Evolutionary conservation across 2,113 vertebrate species (phyloP), one percentile per base, ranked within the genome.

Genomic region (Trinectes maculatus): DNA sequence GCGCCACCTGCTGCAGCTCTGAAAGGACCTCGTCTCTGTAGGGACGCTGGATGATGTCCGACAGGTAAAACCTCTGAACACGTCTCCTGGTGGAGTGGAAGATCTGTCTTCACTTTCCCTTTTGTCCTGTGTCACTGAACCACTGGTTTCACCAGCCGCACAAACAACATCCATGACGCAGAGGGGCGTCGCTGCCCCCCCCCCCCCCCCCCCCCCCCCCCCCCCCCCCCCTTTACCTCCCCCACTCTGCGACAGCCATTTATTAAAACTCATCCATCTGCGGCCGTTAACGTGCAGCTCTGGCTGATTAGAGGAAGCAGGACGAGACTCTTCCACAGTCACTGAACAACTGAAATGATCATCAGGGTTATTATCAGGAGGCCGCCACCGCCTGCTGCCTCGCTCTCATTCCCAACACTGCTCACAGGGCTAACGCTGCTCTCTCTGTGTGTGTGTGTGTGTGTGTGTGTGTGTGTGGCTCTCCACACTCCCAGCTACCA

Each of bases 341-440:
- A 24, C 34, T 66, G 59, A 74, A 82, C 64, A 68, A 63, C 67
- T 67, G 39, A 18, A 57, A 58, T 73, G 33, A 82, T 85, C 67
- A 71, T 26, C 39, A 47, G 37, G 54, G 65, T 57, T 43, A 44
- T 71, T 63, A 44, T 2, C n/a, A n/a, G 25, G 51, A 33, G 6
- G n/a, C 40, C 19, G 31, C 59, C 29, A 47, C 60, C 10, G 29
- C 59, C 18, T 33, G 15, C 47, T 53, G 60, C 49, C 24, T 66
- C 18, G 26, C 55, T 44, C n/a, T n/a, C n/a, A n/a, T n/a, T n/a
- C n/a, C n/a, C n/a, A n/a, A n/a, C n/a, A n/a, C n/a, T n/a, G n/a
- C n/a, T n/a, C n/a, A n/a, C n/a, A n/a, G n/a, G n/a, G n/a, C n/a
- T n/a, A n/a, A n/a, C n/a, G n/a, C n/a, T n/a, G n/a, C n/a, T n/a